Evolutionary conservation across 2,888 invertebrate species (phyloP).

Genomic region (Oligia latruncula): DNA sequence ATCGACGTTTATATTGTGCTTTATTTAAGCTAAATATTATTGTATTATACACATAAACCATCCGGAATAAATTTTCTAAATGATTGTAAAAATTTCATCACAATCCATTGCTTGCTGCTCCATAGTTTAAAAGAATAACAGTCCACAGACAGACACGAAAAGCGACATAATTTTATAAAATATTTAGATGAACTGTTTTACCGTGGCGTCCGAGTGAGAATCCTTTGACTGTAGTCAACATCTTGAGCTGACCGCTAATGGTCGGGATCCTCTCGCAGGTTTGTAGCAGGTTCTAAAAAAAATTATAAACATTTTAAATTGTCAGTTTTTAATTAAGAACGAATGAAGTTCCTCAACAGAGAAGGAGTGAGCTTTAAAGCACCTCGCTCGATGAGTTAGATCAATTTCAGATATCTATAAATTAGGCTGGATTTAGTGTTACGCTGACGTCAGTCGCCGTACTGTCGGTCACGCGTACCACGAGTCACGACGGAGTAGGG

Average conservation of each 20-base stretch:
- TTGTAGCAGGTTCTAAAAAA: slow-evolving; percentile 96
- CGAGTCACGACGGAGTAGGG: too few relatives aligned
- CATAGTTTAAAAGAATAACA: neutral
- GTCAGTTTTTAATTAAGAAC: too few relatives aligned
- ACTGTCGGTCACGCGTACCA: too few relatives aligned
- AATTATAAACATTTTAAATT: neutral
- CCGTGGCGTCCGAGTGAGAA: slow-evolving; percentile 98
- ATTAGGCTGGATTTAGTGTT: too few relatives aligned
- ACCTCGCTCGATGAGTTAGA: neutral
- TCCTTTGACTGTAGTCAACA: slow-evolving; percentile 98
- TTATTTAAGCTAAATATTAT: neutral
- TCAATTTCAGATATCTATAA: too few relatives aligned
- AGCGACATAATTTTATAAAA: neutral
- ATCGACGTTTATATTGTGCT: too few relatives aligned
- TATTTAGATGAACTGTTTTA: slow-evolving; percentile 79
- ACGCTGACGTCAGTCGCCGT: too few relatives aligned
- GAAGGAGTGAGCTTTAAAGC: neutral
- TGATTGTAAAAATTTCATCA: neutral
- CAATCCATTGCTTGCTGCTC: neutral
- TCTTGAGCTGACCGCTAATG: slow-evolving; percentile 99
- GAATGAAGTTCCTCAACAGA: neutral
- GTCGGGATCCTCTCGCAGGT: slow-evolving; percentile 99
- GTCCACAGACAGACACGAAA: neutral
- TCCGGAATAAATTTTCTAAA: neutral
- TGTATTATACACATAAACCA: neutral